These are phyloP conservation scores for Cnemophilus loriae DNA, from an alignment of 2,113 vertebrate genomes.

Conservation along the genomic window DNA sequence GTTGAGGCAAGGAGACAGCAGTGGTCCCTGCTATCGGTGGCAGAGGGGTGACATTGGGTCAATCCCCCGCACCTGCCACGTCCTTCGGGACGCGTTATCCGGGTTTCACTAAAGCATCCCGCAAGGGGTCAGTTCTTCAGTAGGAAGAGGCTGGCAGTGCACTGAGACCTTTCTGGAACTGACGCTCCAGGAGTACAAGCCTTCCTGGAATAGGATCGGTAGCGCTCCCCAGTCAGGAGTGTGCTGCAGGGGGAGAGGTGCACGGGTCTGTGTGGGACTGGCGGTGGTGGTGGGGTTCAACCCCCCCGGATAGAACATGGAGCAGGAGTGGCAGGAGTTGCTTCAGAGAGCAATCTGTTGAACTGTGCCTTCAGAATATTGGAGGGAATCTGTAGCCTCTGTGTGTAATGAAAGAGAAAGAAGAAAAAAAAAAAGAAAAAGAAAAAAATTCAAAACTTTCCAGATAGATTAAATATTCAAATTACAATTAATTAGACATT, in stretches of 20 bases:
- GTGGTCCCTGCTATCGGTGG: not conserved
- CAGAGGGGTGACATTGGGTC: not conserved
- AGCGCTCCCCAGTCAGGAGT: rapidly evolving
- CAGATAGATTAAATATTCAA: not conserved
- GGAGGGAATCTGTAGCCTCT: not conserved
- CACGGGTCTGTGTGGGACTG: not conserved
- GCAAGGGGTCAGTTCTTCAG: not conserved
- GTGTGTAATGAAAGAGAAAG: not conserved
- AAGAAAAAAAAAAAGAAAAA: not conserved
- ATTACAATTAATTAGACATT: conserved; percentile 11
- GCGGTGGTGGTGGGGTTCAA: not conserved
- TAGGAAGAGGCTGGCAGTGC: not conserved
- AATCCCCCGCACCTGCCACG: not conserved
- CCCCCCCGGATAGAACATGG: rapidly evolving
- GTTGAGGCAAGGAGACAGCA: not conserved
- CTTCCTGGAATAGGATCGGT: not conserved
- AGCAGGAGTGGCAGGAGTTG: not conserved
- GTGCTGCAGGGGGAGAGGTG: not conserved
- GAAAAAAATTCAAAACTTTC: not conserved
- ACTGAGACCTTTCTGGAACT: not conserved
- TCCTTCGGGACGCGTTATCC: not conserved
- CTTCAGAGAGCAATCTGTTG: conserved; percentile 28
- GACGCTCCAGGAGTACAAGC: not conserved
- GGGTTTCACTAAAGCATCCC: not conserved
- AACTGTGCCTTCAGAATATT: not conserved